Evolutionary conservation across 2,797 vertebrate genomes (phyloP).

Genomic region (Pseudomugil tenellus): DNA sequence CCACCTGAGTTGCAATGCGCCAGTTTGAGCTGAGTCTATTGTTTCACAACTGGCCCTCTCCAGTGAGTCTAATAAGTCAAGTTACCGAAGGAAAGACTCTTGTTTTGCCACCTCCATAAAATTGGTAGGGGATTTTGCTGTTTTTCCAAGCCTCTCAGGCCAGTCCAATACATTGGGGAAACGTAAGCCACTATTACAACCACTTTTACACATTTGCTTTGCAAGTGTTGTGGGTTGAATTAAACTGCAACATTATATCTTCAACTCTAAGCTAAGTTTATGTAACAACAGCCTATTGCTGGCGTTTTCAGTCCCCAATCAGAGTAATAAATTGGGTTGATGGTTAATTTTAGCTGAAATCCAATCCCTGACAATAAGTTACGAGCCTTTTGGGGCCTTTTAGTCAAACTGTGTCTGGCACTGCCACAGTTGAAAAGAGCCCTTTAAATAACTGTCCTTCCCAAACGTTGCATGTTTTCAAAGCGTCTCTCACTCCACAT

Average conservation of each 20-base stretch:
- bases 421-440: conserved; percentile 70
- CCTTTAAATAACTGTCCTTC: conserved; percentile 70
- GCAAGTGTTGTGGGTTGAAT: conserved; percentile 72
- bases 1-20: conserved; percentile 14
- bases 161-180: conserved; percentile 68
- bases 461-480: conserved; percentile 67
- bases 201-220: conserved; percentile 69
- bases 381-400: conserved; percentile 89
- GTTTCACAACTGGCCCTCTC: conserved; percentile 49
- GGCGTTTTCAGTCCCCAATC: conserved; percentile 88
- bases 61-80: conserved; percentile 58
- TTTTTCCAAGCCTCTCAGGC: conserved; percentile 67
- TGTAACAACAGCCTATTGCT: conserved; percentile 67
- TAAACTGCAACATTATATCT: conserved; percentile 77
- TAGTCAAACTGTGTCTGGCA: conserved; percentile 77
- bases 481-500: conserved; percentile 55
- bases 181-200: conserved; percentile 68
- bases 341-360: conserved; percentile 97
- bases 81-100: conserved; percentile 59
- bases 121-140: conserved; percentile 53
- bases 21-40: conserved; percentile 35
- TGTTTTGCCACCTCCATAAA: conserved; percentile 72
- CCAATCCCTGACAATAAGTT: conserved; percentile 91
- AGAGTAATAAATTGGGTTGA: conserved; percentile 91
- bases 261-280: conserved; percentile 51